Percentiles rank a stretch among this genome's conserved stretches.
Evolutionary conservation across 2,113 vertebrate genomes (phyloP).

Genomic region (Sylvia atricapilla): DNA sequence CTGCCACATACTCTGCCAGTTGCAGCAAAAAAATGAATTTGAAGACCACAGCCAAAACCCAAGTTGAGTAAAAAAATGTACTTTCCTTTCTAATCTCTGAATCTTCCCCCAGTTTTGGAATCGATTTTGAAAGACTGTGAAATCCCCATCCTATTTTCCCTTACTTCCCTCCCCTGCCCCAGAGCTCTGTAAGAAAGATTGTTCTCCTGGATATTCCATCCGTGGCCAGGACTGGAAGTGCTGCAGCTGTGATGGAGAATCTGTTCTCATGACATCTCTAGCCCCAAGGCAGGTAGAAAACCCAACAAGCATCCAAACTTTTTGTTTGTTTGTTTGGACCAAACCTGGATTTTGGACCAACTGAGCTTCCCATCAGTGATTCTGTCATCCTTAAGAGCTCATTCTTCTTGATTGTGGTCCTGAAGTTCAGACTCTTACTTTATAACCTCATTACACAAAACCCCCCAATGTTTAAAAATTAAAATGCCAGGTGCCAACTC

Average conservation of each 20-base stretch:
- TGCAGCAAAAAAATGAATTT: not conserved
- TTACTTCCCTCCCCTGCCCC: not conserved
- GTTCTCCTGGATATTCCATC: slow-evolving; percentile 14
- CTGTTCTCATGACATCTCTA: slow-evolving; percentile 54
- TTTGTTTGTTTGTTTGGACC: not conserved
- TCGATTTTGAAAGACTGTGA: not conserved
- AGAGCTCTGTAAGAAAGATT: slow-evolving; percentile 29
- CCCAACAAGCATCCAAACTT: slow-evolving; percentile 34
- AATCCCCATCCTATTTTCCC: not conserved
- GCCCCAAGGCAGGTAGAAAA: slow-evolving; percentile 58
- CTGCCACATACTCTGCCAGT: not conserved
- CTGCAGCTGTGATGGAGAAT: slow-evolving; percentile 60
- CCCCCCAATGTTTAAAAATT: slow-evolving; percentile 46
- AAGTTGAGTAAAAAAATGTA: not conserved
- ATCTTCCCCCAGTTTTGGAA: slow-evolving; percentile 11
- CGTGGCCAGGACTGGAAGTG: slow-evolving; percentile 26
- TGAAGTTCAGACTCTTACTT: slow-evolving; percentile 50
- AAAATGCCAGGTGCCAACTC: slow-evolving; percentile 58
- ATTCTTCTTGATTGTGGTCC: slow-evolving; percentile 21
- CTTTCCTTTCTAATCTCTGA: not conserved
- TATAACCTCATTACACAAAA: slow-evolving; percentile 14
- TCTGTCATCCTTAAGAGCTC: slow-evolving; percentile 46
- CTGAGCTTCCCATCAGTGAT: not conserved
- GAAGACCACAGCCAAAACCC: not conserved
- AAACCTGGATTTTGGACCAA: slow-evolving; percentile 1